phyloP scores from a whole-genome alignment of 2,113 vertebrate genomes.

The Plectropomus leopardus region DNA sequence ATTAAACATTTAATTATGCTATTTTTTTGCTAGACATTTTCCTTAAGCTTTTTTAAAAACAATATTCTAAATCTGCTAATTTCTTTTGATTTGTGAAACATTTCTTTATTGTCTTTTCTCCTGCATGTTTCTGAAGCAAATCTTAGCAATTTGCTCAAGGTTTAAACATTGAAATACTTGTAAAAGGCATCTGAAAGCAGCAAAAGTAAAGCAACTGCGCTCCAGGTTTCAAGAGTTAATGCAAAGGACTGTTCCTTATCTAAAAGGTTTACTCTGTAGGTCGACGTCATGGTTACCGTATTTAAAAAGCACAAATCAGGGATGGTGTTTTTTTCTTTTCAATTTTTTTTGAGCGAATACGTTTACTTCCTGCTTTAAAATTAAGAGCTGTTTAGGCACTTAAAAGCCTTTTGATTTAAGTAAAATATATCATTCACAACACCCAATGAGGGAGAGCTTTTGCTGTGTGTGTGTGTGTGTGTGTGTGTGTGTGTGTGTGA shows the following conservation, averaged over 20 bases:
- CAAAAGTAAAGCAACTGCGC: no score
- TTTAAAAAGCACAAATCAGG: background rate
- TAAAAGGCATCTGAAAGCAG: no score
- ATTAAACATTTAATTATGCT: no score
- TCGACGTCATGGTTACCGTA: background rate
- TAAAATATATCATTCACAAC: conserved; percentile 49
- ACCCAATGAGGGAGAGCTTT: conserved; percentile 24
- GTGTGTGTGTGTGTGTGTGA: conserved; percentile 11
- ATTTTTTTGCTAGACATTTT: no score
- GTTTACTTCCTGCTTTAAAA: conserved; percentile 44
- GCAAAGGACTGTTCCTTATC: background rate
- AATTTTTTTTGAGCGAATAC: conserved; percentile 40
- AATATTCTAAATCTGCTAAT: no score
- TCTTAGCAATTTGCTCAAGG: no score
- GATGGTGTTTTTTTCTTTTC: background rate
- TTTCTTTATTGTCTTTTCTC: no score
- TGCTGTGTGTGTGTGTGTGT: conserved; percentile 1
- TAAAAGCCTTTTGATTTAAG: conserved; percentile 51
- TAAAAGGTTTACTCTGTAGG: background rate
- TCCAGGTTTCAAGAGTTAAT: no score
- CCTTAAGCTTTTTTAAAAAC: no score
- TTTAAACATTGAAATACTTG: no score
- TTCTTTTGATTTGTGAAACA: no score
- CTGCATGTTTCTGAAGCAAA: no score
- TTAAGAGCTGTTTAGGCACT: conserved; percentile 53